Percentiles rank a stretch among this genome's conserved stretches.
Evolutionary conservation across 2,888 invertebrate genomes (phyloP).

Genomic region (Chesias legatella): DNA sequence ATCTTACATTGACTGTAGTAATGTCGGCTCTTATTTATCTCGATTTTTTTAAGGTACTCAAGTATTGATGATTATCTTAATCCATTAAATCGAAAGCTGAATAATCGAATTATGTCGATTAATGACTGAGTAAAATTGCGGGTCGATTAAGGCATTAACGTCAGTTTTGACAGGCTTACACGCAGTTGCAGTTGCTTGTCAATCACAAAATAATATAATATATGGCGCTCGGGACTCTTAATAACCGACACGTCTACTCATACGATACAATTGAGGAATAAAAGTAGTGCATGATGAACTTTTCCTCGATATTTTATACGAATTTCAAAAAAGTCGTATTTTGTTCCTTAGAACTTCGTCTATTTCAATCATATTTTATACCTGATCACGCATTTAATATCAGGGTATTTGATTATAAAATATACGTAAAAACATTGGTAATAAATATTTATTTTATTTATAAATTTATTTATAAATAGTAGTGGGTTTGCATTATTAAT

Average conservation of each 20-base stretch:
- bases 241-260: slow-evolving; percentile 17
- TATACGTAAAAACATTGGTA: no score
- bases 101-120: slow-evolving; percentile 59
- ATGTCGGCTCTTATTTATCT: no score
- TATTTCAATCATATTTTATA: no score
- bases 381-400: no score
- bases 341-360: no score
- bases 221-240: slow-evolving; percentile 6
- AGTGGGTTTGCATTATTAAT: no score
- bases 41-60: slow-evolving; percentile 3
- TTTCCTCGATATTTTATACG: no score
- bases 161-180: slow-evolving; percentile 38
- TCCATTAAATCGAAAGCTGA: slow-evolving; percentile 51
- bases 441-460: no score
- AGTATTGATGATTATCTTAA: slow-evolving; percentile 27
- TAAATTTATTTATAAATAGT: no score
- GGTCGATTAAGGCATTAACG: slow-evolving; percentile 47
- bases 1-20: no score
- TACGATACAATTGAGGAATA: slow-evolving; percentile 9
- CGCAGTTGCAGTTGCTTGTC: slow-evolving; percentile 22
- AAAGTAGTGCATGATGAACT: slow-evolving; percentile 5
- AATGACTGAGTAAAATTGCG: slow-evolving; percentile 45
- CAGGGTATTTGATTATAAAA: no score
- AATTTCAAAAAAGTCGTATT: no score
- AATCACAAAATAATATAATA: slow-evolving; percentile 26